Base-by-base conservation (phyloP, 2,113 vertebrate genomes). In the Myrmophylax atrothorax region DNA sequence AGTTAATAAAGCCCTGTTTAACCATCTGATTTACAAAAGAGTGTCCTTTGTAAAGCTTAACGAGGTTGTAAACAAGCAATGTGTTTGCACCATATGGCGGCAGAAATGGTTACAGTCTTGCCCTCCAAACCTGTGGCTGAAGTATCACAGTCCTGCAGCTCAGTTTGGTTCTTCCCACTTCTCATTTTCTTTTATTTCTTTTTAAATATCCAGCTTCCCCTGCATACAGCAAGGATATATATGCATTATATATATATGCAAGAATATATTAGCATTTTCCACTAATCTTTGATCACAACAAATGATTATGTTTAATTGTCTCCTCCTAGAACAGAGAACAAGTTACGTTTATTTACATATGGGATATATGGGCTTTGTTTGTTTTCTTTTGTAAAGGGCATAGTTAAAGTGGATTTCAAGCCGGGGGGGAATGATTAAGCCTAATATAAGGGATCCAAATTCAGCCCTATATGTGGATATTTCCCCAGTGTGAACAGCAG, bases 81-180 rank as follows among this genome's bases (percentile, higher is more conserved):
- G 24, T n/a, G 37, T 69, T 69, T 60, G 53, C 22, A 84, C 63
- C 83, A n/a, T 28, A 33, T 14, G 17, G 44, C 1, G 0, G 26
- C 35, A 44, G 37, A 75, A 22, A 18, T 4, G 2, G 56, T 28
- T 80, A 50, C 7, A 79, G 82, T 18, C 35, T 35, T 84, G 56
- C 38, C 29, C 46, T 69, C 29, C 73, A 70, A 75, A 76, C 52
- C 74, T 76, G 40, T 0, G 1, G 31, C 73, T 26, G 31, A 14
- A 78, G 31, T 3, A 1, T 19, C 37, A 26, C 1, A 0, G 33
- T 49, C 44, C 78, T 2, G 0, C 44, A 80, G 37, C 26, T 81
- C 56, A 84, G 38, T 47, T 72, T 55, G 24, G 8, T 56, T 75
- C 28, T 53, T 53, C 9, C 1, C 25, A 33, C 64, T 66, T 73